Base-by-base conservation (phyloP, 2,113 vertebrate genomes). In the Solenodon paradoxus region DNA sequence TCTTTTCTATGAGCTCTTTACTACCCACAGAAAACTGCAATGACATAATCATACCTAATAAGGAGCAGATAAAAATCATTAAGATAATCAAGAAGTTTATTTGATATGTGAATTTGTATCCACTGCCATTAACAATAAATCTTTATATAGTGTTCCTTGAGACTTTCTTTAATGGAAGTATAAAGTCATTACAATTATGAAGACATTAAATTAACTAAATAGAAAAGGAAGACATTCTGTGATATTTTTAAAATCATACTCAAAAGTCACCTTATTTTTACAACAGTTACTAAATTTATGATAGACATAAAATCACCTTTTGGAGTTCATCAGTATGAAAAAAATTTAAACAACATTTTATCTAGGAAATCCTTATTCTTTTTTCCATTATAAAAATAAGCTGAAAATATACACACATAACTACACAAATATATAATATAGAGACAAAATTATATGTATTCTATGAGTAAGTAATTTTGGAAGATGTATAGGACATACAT, bases 241-340 rank as follows among this genome's bases (percentile, higher is more conserved):
- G 59, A 75, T 55, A 75, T 80, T 85, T 85, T 92, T 30, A 85
- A 8, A n/a, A n/a, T n/a, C 64, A 61, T 61, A 42, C 80, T 85
- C 81, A 81, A 94, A 87, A 75, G 3, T 47, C 15, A 75, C 38
- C 55, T 89, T 35, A 49, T 71, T 74, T 84, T 95, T 74, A 85
- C 8, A 69, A 63, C 19, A 63, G 77, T 59, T 78, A 57, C n/a
- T 85, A 40, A 85, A 57, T 74, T 85, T 51, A 86, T 42, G 9
- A 66, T 30, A 86, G 22, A 80, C 13, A 49, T 61, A 82, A 86
- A 59, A 57, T 80, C 7, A 2, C 17, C 47, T 90, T 84, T 64
- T 32, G 57, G 64, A 72, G 8, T 84, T 66, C n/a, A 9, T 82
- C 32, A 89, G 32, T 9, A 22, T 32, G 47, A 82, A 47, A 66